Base-by-base conservation (phyloP, 2,888 invertebrate species). In the Stictocephala bisonia region DNA sequence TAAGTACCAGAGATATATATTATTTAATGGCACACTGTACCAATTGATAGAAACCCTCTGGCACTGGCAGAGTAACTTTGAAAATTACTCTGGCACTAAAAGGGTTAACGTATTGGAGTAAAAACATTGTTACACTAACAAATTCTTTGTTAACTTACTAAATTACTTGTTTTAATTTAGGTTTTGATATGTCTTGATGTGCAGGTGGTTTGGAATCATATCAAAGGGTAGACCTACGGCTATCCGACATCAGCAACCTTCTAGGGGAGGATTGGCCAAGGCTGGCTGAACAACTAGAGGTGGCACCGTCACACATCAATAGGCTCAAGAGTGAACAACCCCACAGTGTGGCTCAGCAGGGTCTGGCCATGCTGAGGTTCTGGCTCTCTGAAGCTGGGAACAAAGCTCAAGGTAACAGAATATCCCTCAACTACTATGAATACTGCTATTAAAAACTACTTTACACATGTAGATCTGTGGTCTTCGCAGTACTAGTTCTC, bases 251-350 rank as follows among this genome's bases (percentile, higher is more conserved):
- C 80, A 92, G 92, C 68, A 91, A 92, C 84, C 86, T 90, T 51
- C 83, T 92, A 72, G 91, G 90, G 13, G 88, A 88, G 77, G 92
- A 92, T 82, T 92, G 92, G 91, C 87, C 90, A 73, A 85, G 86
- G 50, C 83, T 93, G 75, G 92, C 92, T 4, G 86, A 87, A n/a
- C 90, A 91, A 83, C 86, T 93, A 72, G 91, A 90, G 74, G 86
- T 94, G 58, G 88, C 90, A 41, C 87, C 90, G 71, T 88, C 90
- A 11, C 93, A 94, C 82, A 90, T 93, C 71, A 89, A 90, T 79
- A 87, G 89, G 75, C 92, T 94, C 78, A 90, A 91, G 82, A 88
- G 88, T 56, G 91, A 93, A 81, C 90, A 91, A 82, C 90, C 91
- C 9, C 90, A 90, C 79, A 90, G 90, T 80, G 89, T 89, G 74